Evolutionary conservation across 2,797 vertebrate genomes (phyloP), one percentile per base, ranked within the genome.

Genomic region (Helostoma temminkii): DNA sequence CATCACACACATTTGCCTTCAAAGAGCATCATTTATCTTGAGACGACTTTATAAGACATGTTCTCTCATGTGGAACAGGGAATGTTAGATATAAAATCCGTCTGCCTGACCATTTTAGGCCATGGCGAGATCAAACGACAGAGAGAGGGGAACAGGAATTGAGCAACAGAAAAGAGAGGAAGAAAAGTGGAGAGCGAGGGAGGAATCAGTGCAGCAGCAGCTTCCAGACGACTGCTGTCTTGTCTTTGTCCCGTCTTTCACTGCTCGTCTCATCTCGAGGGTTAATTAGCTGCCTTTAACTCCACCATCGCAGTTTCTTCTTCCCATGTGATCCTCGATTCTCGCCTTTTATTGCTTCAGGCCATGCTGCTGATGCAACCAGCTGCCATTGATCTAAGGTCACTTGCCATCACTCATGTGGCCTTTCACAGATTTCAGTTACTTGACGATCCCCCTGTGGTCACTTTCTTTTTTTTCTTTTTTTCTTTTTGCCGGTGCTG

Each of bases 351-450:
- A n/a, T n/a, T n/a, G n/a, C n/a, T n/a, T n/a, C n/a, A n/a, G n/a
- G n/a, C n/a, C n/a, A n/a, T n/a, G n/a, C n/a, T n/a, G n/a, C n/a
- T 63, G 62, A 82, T 74, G 63, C 58, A 45, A 37, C 62, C 58
- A 30, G 1, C 66, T 8, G 39, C 72, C 28, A 78, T 70, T 88
- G 78, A 88, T 86, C 81, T 71, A 41, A 81, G 82, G 81, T 84
- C 81, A 73, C 30, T 43, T 30, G 3, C 61, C 36, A 48, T 58
- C 61, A 59, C 1, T 18, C 43, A 4, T 1, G 18, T 78, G 72
- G 83, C 87, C 84, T 89, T 90, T 88, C 34, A 26, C 48, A 50
- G 71, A 84, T 86, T 84, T 72, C 76, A 83, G 56, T 86, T 85
- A 75, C 77, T 71, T 80, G 58, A 84, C 87, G 76, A 85, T 81